Base-by-base conservation (phyloP, 2,113 vertebrate genomes). In the Eubucco bourcierii region DNA sequence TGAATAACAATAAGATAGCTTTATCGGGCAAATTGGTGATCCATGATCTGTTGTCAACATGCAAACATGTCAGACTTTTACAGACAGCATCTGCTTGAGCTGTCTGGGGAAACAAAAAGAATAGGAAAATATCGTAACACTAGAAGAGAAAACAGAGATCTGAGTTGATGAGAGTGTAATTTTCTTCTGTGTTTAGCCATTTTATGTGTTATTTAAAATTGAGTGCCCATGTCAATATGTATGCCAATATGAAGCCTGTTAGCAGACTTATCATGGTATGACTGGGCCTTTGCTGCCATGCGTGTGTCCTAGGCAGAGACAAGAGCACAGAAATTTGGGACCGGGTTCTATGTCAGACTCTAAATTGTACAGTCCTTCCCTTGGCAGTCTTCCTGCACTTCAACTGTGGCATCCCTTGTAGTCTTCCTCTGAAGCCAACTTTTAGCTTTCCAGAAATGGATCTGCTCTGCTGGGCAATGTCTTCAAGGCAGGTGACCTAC, bases 21-120 rank as follows among this genome's bases (percentile, higher is more conserved):
- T 80, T 77, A 44, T 82, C 77, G 81, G 56, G 19, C 24, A 76
- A 92, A 75, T 53, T 95, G 90, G 92, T 95, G 90, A 80, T 81
- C 70, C 74, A 23, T 90, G 83, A 31, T 89, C 78, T 85, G 28
- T 80, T 93, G 64, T 90, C 44, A 95, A 56, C 75, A 50, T 17
- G 3, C 75, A 89, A 84, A 80, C 9, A 1, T 0, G 0, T 87
- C 75, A 85, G 84, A 83, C 39, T 92, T 93, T n/a, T 80, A 77
- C 56, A 77, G 41, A 31, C 78, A 87, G 75, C 92, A 92, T 90
- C 94, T 95, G 80, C 72, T 70, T 94, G 12, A 80, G 44, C 67
- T 90, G 56, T 94, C 84, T 89, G 28, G 67, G 56, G 41, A 74
- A 60, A 58, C 63, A 81, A 66, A 87, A 90, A 70, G 47, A 87